Percentiles rank a stretch among this genome's conserved stretches.
phyloP scores from a whole-genome alignment of 2,888 invertebrate species.

The Temnothorax ravouxi region DNA sequence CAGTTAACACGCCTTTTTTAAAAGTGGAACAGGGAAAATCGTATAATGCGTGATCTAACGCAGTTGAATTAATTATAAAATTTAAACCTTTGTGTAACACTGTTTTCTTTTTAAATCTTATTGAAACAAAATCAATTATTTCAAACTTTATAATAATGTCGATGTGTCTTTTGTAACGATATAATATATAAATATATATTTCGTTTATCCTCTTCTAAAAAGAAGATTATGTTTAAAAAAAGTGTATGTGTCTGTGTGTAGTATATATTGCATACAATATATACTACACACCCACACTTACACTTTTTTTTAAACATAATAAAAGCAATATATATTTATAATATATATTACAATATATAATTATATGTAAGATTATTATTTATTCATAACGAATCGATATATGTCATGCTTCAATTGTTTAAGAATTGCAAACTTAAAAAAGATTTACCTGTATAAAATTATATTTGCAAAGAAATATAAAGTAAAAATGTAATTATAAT shows the following conservation, averaged over 20 bases:
- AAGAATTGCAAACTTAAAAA: background rate
- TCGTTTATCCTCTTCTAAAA: too few species aligned
- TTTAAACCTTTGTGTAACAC: background rate
- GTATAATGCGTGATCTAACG: background rate
- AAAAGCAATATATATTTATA: too few species aligned
- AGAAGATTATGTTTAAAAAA: background rate
- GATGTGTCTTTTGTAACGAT: background rate
- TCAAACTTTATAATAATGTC: background rate
- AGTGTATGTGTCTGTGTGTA: background rate
- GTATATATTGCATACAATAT: background rate
- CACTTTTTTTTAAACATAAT: too few species aligned
- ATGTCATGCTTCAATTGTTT: background rate
- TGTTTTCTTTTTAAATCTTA: background rate
- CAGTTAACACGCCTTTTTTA: too few species aligned
- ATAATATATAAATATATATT: background rate
- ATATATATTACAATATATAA: background rate
- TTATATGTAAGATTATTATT: background rate
- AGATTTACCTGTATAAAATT: background rate
- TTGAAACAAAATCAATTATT: constrained; percentile 1
- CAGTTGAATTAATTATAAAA: background rate
- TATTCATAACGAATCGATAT: background rate
- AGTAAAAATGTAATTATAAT: background rate
- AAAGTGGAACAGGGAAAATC: background rate
- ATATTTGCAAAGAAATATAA: background rate
- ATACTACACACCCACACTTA: too few species aligned